Conservation (phyloP, 2,888 invertebrate species). For the Erebia aethiops region DNA sequence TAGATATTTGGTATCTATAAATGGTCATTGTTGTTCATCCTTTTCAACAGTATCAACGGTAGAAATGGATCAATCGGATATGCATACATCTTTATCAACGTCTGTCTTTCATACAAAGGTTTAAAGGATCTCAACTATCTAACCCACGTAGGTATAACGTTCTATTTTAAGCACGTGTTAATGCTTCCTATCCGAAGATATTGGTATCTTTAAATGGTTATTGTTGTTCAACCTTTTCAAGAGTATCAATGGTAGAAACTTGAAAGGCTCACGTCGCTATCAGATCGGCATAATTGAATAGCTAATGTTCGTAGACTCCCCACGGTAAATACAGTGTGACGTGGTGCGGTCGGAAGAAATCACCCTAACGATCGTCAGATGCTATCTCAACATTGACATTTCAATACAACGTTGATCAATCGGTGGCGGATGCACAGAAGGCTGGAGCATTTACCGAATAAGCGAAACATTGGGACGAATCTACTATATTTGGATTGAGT, state of each 20-base stretch:
- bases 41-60: conserved; percentile 58
- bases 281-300: conserved; percentile 80
- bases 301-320: conserved; percentile 62
- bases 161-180: conserved; percentile 40
- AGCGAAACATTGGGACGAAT: conserved; percentile 19
- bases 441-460: conserved; percentile 17
- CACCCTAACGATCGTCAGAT: conserved; percentile 74
- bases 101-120: conserved; percentile 46
- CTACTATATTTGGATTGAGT: conserved; percentile 21
- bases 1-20: conserved; percentile 49
- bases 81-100: conserved; percentile 55
- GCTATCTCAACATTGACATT: conserved; percentile 74
- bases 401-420: conserved; percentile 78
- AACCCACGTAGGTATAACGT: background rate
- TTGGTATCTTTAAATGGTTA: conserved; percentile 53
- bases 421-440: conserved; percentile 44
- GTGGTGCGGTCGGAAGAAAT: conserved; percentile 55
- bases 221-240: conserved; percentile 61
- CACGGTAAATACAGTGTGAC: conserved; percentile 52
- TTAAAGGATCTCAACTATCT: conserved; percentile 23
- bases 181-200: conserved; percentile 43
- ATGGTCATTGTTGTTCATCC: conserved; percentile 60
- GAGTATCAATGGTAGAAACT: conserved; percentile 59
- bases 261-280: conserved; percentile 59
- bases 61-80: conserved; percentile 38